Evolutionary conservation across 2,113 vertebrate species (phyloP), one percentile per base, ranked within the genome.

Genomic region (Chaenocephalus aceratus): DNA sequence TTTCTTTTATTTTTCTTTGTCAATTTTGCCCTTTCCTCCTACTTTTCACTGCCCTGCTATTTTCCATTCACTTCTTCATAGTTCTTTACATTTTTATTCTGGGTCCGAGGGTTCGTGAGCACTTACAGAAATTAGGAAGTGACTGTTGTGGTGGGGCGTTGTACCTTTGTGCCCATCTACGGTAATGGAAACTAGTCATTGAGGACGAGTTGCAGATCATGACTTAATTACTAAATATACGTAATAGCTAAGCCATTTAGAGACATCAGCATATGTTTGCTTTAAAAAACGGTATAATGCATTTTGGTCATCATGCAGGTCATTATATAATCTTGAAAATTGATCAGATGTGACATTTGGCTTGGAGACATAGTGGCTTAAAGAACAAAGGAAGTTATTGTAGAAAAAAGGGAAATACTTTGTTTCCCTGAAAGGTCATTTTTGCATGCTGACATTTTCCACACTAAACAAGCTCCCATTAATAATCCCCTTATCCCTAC

Each of bases 321-420:
- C 14, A 30, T n/a, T 36, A 3, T 18, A n/a, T 3, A 7, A 6
- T 48, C 8, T 4, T 59, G 30, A 18, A 10, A 45, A 58, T 21
- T 18, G 13, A n/a, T 41, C 41, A 54, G 53, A 45, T 54, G 8
- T 11, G 73, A 16, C 48, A 5, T 63, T 61, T 59, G 14, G 4
- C 44, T 74, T 51, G 15, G 44, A 57, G n/a, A 59, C 48, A 41
- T 6, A 10, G 12, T 13, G 14, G 2, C 30, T 73, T 4, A 70
- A 85, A 44, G 12, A 2, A 60, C 11, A 75, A 1, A 54, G 60
- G 82, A 76, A 73, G 68, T 48, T 61, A 7, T 12, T 45, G 2
- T 23, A 15, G 45, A 77, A 79, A 84, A 86, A 65, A 21, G 9
- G 83, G 83, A 92, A 91, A 49, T 71, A 2, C 16, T 18, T n/a